phyloP scores from a whole-genome alignment of 2,888 invertebrate species.

The Caenorhabditis auriculariae region DNA sequence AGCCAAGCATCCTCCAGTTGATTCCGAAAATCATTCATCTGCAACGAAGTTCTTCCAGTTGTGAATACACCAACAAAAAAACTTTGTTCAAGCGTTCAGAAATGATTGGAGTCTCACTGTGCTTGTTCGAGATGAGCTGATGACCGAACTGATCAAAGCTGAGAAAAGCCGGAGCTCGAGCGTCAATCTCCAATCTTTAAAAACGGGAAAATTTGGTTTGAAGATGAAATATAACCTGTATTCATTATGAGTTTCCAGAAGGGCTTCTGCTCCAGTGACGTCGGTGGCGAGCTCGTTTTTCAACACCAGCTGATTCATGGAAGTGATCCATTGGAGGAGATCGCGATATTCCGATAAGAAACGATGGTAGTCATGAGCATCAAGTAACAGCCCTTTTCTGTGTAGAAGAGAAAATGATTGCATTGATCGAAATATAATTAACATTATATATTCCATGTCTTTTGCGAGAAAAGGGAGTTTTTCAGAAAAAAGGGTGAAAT shows the following conservation, averaged over 20 bases:
- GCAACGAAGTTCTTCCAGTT: neutral
- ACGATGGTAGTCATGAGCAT: slow-evolving; percentile 94
- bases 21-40: slow-evolving; percentile 49
- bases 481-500: too few relatives aligned
- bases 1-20: slow-evolving; percentile 82
- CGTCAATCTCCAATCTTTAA: slow-evolving; percentile 97
- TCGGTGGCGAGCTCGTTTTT: slow-evolving; percentile 97
- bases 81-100: slow-evolving; percentile 84
- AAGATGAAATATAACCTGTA: too few relatives aligned
- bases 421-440: too few relatives aligned
- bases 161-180: slow-evolving; percentile 88
- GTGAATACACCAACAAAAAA: slow-evolving; percentile 78
- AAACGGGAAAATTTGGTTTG: too few relatives aligned
- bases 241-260: slow-evolving; percentile 92
- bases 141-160: slow-evolving; percentile 96
- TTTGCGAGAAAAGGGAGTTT: too few relatives aligned
- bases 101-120: slow-evolving; percentile 88
- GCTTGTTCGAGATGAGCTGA: slow-evolving; percentile 88
- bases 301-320: slow-evolving; percentile 91
- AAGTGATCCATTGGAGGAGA: slow-evolving; percentile 96
- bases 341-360: slow-evolving; percentile 95
- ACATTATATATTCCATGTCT: too few relatives aligned
- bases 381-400: slow-evolving; percentile 91
- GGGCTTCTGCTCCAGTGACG: slow-evolving; percentile 95
- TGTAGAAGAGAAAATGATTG: too few relatives aligned